A percentile compares a stretch with the other conserved stretches of the same genome.
These are phyloP conservation scores for Sakesphorus luctuosus DNA, from an alignment of 2,113 vertebrate species.

Conservation along the genomic window DNA sequence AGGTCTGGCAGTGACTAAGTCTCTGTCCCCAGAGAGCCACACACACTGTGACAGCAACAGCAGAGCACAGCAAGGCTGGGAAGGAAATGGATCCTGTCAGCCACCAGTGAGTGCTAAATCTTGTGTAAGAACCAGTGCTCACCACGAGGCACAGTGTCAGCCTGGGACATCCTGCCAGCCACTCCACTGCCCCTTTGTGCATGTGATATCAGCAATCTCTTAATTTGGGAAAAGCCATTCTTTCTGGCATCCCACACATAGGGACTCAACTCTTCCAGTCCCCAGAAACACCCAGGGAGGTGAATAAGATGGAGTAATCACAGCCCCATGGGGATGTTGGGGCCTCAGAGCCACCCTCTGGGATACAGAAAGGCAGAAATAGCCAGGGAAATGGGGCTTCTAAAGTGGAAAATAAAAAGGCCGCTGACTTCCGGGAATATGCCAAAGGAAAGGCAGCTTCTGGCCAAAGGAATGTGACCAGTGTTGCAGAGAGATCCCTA, in stretches of 20 bases:
- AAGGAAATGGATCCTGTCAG: not conserved
- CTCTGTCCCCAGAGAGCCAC: not conserved
- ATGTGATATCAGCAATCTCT: not conserved
- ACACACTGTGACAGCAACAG: not conserved
- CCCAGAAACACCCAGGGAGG: not conserved
- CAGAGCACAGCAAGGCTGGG: not conserved
- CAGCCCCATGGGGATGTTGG: not conserved
- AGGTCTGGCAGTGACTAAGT: not conserved
- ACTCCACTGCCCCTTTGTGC: not conserved
- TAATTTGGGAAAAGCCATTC: constrained; percentile 21
- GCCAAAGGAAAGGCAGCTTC: not conserved
- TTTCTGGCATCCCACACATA: constrained; percentile 5
- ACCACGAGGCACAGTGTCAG: not conserved
- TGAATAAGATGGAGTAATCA: not conserved
- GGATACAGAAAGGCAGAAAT: rapidly evolving
- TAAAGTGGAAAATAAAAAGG: not conserved
- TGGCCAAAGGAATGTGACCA: not conserved
- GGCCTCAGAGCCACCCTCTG: not conserved
- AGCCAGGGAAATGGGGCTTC: not conserved
- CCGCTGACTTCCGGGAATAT: not conserved
- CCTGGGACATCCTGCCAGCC: not conserved
- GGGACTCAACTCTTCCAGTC: not conserved
- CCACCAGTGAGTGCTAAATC: not conserved
- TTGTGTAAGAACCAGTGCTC: not conserved
- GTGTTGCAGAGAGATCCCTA: not conserved